Evolutionary conservation across 2,797 vertebrate species (phyloP).

Genomic region (Vipera latastei): DNA sequence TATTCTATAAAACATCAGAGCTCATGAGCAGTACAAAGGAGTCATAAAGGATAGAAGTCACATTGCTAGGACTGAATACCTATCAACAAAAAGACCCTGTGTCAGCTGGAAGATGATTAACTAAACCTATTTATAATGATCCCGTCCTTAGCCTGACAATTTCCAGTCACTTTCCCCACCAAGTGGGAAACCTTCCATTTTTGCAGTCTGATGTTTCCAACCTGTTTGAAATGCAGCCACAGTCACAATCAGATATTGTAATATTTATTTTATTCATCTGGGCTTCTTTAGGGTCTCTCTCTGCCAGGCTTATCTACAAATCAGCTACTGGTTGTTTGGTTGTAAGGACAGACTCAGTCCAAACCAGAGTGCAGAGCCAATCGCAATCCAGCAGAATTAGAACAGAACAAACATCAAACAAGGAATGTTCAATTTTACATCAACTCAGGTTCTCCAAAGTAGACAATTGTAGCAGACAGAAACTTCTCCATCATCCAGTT

Average conservation of each 20-base stretch:
- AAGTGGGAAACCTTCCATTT: background rate
- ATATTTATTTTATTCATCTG: background rate
- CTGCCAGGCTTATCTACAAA: background rate
- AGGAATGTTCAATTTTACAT: background rate
- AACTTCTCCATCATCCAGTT: background rate
- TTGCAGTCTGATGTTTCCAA: background rate
- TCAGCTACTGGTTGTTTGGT: background rate
- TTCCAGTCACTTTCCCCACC: background rate
- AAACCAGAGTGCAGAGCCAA: background rate
- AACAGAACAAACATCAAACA: background rate
- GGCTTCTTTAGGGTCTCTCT: background rate
- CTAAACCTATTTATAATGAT: constrained; percentile 33
- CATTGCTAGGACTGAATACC: constrained; percentile 3
- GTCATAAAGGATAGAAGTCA: constrained; percentile 38
- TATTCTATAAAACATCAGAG: constrained; percentile 35
- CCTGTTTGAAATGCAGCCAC: background rate
- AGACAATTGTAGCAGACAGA: background rate
- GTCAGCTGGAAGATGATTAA: constrained; percentile 31
- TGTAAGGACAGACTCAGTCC: background rate
- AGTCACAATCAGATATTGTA: background rate
- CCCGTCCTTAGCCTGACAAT: background rate
- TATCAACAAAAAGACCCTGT: background rate
- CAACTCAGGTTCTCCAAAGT: background rate
- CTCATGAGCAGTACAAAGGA: constrained; percentile 23
- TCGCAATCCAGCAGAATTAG: background rate